phyloP scores from a whole-genome alignment of 2,888 invertebrate genomes.

The Pachydiplax longipennis region DNA sequence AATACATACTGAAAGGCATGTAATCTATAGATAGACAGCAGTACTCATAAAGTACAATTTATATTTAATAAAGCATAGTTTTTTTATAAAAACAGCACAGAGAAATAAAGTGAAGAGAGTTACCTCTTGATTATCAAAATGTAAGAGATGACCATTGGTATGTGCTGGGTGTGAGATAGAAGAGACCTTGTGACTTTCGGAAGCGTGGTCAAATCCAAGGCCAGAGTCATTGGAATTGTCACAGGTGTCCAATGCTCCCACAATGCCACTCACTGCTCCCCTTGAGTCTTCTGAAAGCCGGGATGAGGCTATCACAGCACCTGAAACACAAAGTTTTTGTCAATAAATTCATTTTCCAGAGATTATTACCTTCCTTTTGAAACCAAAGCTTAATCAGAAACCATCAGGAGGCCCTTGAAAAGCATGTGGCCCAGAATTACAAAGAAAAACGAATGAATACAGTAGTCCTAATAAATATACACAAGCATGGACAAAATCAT shows the following conservation, averaged over 20 bases:
- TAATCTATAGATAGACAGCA: too few species aligned
- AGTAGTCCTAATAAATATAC: not conserved
- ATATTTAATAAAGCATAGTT: too few species aligned
- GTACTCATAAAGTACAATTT: too few species aligned
- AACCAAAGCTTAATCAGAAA: too few species aligned
- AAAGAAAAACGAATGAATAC: slow-evolving; percentile 52
- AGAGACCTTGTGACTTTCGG: not conserved
- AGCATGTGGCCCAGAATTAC: slow-evolving; percentile 59
- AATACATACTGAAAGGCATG: too few species aligned
- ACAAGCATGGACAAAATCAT: too few species aligned
- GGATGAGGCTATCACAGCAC: slow-evolving; percentile 58
- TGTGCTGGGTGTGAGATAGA: not conserved
- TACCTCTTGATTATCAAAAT: slow-evolving; percentile 24
- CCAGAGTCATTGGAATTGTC: slow-evolving; percentile 92
- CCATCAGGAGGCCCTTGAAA: not conserved
- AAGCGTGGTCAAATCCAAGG: slow-evolving; percentile 79
- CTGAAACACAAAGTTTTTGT: slow-evolving; percentile 54
- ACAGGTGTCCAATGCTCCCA: slow-evolving; percentile 67
- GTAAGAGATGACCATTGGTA: not conserved
- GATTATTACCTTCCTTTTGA: too few species aligned
- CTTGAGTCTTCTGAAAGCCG: slow-evolving; percentile 60
- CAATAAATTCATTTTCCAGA: too few species aligned
- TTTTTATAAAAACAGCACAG: too few species aligned
- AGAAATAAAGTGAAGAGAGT: too few species aligned
- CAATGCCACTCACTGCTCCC: slow-evolving; percentile 60